phyloP scores from a whole-genome alignment of 2,888 invertebrate genomes.

The Campaea margaritaria region DNA sequence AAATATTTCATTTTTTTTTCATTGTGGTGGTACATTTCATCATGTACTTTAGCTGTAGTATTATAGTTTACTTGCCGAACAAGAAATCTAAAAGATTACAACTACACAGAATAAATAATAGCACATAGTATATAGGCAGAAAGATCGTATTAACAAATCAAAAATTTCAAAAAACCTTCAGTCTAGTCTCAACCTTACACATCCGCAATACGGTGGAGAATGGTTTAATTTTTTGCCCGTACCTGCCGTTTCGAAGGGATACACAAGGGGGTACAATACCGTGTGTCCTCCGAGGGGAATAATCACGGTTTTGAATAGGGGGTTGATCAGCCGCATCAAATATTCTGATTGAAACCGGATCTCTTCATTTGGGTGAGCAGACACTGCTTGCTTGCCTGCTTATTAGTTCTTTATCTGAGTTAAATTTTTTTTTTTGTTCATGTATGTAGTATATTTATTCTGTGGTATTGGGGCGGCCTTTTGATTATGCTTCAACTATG shows the following conservation, averaged over 20 bases:
- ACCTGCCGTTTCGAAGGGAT: not conserved
- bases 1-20: no score
- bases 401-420: slow-evolving; percentile 4
- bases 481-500: no score
- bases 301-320: slow-evolving; percentile 40
- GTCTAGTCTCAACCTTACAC: slow-evolving; percentile 1
- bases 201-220: not conserved
- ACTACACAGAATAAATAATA: not conserved
- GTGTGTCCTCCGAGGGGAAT: slow-evolving; percentile 32
- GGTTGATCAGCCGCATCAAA: slow-evolving; percentile 40
- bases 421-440: not conserved
- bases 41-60: no score
- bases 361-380: slow-evolving; percentile 18
- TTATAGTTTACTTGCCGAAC: no score
- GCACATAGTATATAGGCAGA: slow-evolving; percentile 12
- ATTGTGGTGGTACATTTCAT: no score
- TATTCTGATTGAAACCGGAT: slow-evolving; percentile 40
- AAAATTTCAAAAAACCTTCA: slow-evolving; percentile 14
- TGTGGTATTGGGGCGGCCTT: not conserved
- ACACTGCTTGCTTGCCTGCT: slow-evolving; percentile 7
- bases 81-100: no score
- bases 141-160: slow-evolving; percentile 22
- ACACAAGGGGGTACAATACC: slow-evolving; percentile 11
- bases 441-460: no score
- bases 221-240: not conserved